Percentiles rank a stretch among this genome's conserved stretches.
phyloP scores from a whole-genome alignment of 2,888 invertebrate species.

The Artemia sinica region DNA sequence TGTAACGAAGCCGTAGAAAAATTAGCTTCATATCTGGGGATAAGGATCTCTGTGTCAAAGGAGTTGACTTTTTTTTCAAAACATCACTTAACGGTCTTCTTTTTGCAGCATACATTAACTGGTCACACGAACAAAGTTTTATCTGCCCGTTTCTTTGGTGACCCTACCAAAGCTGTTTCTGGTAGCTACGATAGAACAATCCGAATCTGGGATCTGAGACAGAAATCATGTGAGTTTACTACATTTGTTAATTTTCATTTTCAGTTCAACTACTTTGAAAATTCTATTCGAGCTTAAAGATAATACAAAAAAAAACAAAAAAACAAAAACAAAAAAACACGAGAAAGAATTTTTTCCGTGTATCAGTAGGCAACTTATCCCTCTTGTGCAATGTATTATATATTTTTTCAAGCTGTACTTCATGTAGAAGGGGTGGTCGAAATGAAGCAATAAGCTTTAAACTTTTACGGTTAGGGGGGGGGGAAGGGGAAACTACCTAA shows the following conservation, averaged over 20 bases:
- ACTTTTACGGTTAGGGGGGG: neutral
- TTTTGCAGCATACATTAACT: conserved; percentile 66
- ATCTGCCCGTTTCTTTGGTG: conserved; percentile 87
- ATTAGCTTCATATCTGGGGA: conserved; percentile 5
- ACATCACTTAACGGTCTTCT: conserved; percentile 24
- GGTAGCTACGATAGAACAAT: conserved; percentile 95
- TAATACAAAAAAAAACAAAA: too few species aligned
- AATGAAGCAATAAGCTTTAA: neutral
- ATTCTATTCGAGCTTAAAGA: too few species aligned
- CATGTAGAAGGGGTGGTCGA: neutral
- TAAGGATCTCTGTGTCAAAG: conserved; percentile 13
- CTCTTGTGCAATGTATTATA: too few species aligned
- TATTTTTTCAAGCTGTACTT: too few species aligned
- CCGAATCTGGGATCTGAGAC: conserved; percentile 94
- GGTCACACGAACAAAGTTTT: conserved; percentile 95
- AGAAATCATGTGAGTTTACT: conserved; percentile 57
- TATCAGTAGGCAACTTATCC: too few species aligned
- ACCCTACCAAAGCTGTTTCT: conserved; percentile 78
- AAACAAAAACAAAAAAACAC: too few species aligned
- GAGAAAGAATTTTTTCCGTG: too few species aligned
- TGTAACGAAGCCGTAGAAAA: neutral
- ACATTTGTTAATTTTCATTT: too few species aligned
- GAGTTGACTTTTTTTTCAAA: conserved; percentile 17
- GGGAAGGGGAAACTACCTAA: neutral
- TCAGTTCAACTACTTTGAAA: too few species aligned